Evolutionary conservation across 2,113 vertebrate species (phyloP).

Genomic region (Pungitius pungitius): DNA sequence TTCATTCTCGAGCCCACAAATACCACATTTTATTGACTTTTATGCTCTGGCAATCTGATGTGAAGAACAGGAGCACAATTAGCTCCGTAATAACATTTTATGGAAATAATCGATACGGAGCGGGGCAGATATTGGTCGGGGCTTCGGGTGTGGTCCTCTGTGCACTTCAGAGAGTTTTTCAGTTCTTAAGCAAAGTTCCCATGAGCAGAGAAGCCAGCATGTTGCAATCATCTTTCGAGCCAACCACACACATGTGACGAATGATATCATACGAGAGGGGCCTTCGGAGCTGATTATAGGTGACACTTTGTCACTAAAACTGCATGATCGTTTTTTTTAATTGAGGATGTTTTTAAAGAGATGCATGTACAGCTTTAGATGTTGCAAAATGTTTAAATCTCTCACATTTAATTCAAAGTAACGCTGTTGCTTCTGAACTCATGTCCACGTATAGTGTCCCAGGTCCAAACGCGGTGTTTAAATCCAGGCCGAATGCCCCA

Average conservation of each 20-base stretch:
- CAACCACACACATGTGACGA: slow-evolving; percentile 50
- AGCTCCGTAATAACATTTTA: slow-evolving; percentile 71
- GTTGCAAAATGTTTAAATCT: not conserved
- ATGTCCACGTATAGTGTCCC: not conserved
- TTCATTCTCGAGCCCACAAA: slow-evolving; percentile 66
- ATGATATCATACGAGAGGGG: slow-evolving; percentile 21
- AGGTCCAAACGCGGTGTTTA: not conserved
- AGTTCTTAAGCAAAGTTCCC: slow-evolving; percentile 66
- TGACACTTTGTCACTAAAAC: slow-evolving; percentile 2
- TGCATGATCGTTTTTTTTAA: not conserved
- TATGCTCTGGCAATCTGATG: slow-evolving; percentile 61
- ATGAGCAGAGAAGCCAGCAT: slow-evolving; percentile 56
- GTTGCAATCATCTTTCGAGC: slow-evolving; percentile 66
- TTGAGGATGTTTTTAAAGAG: not conserved
- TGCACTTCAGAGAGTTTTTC: slow-evolving; percentile 54
- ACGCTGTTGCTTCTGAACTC: not conserved
- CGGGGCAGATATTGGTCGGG: slow-evolving; percentile 55
- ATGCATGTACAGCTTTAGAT: not conserved
- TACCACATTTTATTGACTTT: slow-evolving; percentile 78
- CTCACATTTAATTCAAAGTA: not conserved
- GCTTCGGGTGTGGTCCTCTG: slow-evolving; percentile 85
- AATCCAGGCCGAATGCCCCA: not conserved
- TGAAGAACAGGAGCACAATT: slow-evolving; percentile 72
- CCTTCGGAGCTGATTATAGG: not conserved
- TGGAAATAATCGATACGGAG: slow-evolving; percentile 70